These are phyloP conservation scores for Rhynchonema sp. DNA, from an alignment of 2,888 invertebrate species.

Conservation along the genomic window DNA sequence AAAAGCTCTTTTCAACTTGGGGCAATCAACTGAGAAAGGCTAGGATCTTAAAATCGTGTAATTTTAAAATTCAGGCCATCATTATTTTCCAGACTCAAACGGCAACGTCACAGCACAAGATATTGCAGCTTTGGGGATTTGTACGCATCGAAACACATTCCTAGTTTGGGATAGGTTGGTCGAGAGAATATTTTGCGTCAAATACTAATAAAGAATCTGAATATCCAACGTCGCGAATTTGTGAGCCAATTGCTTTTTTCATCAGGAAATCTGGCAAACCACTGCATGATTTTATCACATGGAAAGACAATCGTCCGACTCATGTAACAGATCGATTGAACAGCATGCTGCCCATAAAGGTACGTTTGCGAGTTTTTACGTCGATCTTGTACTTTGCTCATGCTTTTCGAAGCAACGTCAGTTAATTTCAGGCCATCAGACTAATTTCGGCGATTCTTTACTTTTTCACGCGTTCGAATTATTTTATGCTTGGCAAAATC, in stretches of 20 bases:
- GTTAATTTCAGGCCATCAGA: constrained; percentile 46
- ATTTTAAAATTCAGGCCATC: background rate
- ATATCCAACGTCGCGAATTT: background rate
- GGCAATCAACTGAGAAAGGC: too few species aligned
- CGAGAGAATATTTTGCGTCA: background rate
- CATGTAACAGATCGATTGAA: constrained; percentile 56
- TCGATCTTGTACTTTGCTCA: too few species aligned
- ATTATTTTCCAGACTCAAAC: background rate
- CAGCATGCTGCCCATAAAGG: constrained; percentile 46
- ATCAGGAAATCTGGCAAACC: constrained; percentile 44
- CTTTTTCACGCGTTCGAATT: constrained; percentile 51
- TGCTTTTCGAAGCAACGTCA: too few species aligned
- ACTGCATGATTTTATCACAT: constrained; percentile 66
- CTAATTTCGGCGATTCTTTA: constrained; percentile 49
- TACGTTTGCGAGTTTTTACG: too few species aligned
- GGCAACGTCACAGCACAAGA: background rate
- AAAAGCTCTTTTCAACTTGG: too few species aligned
- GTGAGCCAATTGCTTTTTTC: background rate
- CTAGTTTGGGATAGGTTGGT: constrained; percentile 53
- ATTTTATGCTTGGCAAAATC: constrained; percentile 64
- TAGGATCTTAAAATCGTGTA: background rate
- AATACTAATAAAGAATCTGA: background rate
- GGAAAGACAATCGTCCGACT: constrained; percentile 67
- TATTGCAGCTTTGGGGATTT: constrained; percentile 58
- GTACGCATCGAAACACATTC: constrained; percentile 61